A percentile compares a stretch with the other conserved stretches of the same genome.
Evolutionary conservation across 2,113 vertebrate genomes (phyloP).

Genomic region (Lepisosteus oculatus): DNA sequence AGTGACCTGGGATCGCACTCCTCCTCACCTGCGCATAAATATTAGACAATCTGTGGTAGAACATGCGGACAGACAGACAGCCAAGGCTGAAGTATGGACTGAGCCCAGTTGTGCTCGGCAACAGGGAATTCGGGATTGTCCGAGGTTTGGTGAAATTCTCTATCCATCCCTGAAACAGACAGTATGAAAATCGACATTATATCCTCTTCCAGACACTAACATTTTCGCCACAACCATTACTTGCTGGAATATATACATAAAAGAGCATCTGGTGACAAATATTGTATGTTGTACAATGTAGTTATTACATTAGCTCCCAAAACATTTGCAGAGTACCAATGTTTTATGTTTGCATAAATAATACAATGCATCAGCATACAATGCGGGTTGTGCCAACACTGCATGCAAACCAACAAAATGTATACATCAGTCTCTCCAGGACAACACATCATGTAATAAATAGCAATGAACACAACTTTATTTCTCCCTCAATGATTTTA

Average conservation of each 20-base stretch:
- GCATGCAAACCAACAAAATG: no score
- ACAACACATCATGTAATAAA: no score
- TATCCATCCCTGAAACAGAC: slow-evolving; percentile 31
- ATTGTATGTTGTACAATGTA: neutral
- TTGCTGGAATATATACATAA: neutral
- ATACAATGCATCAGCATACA: no score
- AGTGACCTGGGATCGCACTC: no score
- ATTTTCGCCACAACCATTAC: neutral
- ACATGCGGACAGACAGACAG: slow-evolving; percentile 34
- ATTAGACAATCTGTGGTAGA: slow-evolving; percentile 35
- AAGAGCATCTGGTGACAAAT: neutral
- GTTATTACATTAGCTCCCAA: neutral
- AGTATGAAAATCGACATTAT: neutral
- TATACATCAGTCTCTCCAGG: no score
- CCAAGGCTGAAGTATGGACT: slow-evolving; percentile 39
- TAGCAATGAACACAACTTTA: no score
- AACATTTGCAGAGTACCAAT: no score
- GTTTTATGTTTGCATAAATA: no score
- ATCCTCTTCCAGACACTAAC: neutral
- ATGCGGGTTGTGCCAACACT: no score
- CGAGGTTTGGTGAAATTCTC: slow-evolving; percentile 32
- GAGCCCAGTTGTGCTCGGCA: slow-evolving; percentile 40
- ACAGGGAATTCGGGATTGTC: slow-evolving; percentile 36
- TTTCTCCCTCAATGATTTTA: no score
- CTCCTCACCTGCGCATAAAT: slow-evolving; percentile 39